Evolutionary conservation across 2,888 invertebrate species (phyloP).

Genomic region (Gryllus longicercus): DNA sequence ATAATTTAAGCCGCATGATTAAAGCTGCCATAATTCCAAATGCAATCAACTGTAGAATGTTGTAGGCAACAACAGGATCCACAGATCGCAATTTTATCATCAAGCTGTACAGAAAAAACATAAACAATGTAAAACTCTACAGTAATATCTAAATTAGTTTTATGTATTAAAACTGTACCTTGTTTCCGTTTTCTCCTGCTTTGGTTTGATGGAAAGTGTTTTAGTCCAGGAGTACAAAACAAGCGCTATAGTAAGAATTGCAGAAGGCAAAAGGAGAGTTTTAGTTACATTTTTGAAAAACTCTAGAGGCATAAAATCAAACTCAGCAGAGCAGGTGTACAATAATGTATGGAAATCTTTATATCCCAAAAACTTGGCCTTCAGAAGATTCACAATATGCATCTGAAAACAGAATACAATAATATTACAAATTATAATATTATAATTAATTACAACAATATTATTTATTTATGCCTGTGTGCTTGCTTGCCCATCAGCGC

Average conservation of each 20-base stretch:
- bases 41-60: constrained; percentile 65
- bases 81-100: constrained; percentile 39
- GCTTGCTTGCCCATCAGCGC: too few relatives aligned
- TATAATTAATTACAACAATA: too few relatives aligned
- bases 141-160: not conserved
- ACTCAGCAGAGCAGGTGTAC: constrained; percentile 74
- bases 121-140: constrained; percentile 24
- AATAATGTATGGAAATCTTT: constrained; percentile 72
- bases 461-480: too few relatives aligned
- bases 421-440: too few relatives aligned
- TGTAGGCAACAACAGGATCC: constrained; percentile 63
- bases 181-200: constrained; percentile 28
- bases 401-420: constrained; percentile 46
- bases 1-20: constrained; percentile 73
- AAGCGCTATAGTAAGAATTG: constrained; percentile 49
- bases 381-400: constrained; percentile 69
- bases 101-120: constrained; percentile 28
- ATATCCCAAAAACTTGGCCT: constrained; percentile 64
- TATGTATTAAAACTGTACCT: constrained; percentile 23
- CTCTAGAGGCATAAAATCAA: constrained; percentile 63
- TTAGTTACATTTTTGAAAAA: constrained; percentile 53
- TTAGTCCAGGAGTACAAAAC: constrained; percentile 47
- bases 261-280: constrained; percentile 59
- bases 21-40: constrained; percentile 70
- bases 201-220: not conserved